Conservation (phyloP, 2,888 invertebrate genomes). For the Tiliacea aurago region DNA sequence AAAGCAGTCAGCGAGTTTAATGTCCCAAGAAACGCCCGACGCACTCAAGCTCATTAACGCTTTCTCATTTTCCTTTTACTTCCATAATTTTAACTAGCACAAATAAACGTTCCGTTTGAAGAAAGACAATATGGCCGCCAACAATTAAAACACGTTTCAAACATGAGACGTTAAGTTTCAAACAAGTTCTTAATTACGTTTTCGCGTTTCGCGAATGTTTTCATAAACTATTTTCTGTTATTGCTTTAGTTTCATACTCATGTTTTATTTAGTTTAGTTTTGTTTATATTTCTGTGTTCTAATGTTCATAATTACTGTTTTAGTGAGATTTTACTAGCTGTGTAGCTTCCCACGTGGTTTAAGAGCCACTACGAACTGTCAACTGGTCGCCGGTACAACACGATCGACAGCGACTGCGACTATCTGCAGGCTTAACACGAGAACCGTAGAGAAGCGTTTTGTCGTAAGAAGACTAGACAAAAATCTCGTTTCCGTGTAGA, state of each 20-base stretch:
- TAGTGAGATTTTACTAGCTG: background rate
- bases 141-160: conserved; percentile 60
- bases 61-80: conserved; percentile 5
- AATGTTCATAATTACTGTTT: background rate
- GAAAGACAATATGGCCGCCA: conserved; percentile 46
- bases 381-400: no score
- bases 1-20: background rate
- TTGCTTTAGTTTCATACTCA: conserved; percentile 53
- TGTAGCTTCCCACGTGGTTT: background rate
- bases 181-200: conserved; percentile 64
- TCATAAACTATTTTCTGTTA: conserved; percentile 59
- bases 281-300: background rate
- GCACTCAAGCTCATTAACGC: conserved; percentile 1
- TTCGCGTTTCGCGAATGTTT: conserved; percentile 64
- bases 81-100: conserved; percentile 14
- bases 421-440: no score
- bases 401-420: no score
- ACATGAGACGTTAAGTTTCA: conserved; percentile 56
- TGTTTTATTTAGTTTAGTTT: conserved; percentile 41
- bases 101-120: conserved; percentile 33
- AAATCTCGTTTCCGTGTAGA: no score
- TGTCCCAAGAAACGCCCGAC: conserved; percentile 1
- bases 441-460: no score
- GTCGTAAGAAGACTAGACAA: no score
- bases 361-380: no score